phyloP scores from a whole-genome alignment of 2,888 invertebrate species.

The Galerucella nymphaeae region DNA sequence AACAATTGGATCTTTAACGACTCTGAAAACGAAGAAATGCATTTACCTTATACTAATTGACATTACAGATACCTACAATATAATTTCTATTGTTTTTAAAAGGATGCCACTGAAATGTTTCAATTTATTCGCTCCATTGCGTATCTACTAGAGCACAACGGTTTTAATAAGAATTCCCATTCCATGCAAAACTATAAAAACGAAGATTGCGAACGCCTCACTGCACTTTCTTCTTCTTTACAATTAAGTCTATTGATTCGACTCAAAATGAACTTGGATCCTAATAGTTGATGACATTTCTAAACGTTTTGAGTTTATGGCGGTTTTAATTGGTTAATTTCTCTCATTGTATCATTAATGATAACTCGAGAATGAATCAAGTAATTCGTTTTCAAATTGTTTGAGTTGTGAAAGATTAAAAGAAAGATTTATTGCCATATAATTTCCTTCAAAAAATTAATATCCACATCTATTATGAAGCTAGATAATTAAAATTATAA shows the following conservation, averaged over 20 bases:
- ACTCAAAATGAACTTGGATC: not conserved
- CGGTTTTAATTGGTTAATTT: not conserved
- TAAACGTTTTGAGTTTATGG: not conserved
- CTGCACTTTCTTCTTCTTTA: not conserved
- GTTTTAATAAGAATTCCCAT: slow-evolving; percentile 27
- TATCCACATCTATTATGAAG: no score
- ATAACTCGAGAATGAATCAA: not conserved
- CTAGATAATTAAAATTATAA: no score
- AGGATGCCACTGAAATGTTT: slow-evolving; percentile 12
- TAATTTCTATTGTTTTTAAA: not conserved
- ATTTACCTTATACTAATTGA: no score
- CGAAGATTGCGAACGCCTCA: slow-evolving; percentile 15
- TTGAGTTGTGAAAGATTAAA: not conserved
- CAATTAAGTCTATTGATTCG: not conserved
- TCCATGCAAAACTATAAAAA: slow-evolving; percentile 28
- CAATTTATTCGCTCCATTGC: slow-evolving; percentile 16
- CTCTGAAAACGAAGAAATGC: no score
- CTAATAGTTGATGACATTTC: not conserved
- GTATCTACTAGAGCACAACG: slow-evolving; percentile 22
- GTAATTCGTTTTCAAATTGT: not conserved
- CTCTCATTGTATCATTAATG: not conserved
- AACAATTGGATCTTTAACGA: no score
- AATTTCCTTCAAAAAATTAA: no score
- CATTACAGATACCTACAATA: no score
- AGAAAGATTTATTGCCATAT: no score